phyloP scores from a whole-genome alignment of 2,888 invertebrate genomes.

The Macrophya annulata region DNA sequence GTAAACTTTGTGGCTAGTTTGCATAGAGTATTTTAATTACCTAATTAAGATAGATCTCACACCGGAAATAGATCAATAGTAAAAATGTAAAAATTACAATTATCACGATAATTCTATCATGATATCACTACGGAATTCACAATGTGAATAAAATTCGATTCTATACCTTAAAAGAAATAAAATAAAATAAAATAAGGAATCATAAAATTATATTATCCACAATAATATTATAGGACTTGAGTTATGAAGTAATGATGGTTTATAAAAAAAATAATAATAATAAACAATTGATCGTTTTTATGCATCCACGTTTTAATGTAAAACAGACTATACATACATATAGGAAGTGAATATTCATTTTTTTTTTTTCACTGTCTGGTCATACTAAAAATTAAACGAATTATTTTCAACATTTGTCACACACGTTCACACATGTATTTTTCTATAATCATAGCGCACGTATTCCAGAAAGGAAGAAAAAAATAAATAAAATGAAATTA shows the following conservation, averaged over 20 bases:
- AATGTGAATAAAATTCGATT: background rate
- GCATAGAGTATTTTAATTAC: too few species aligned
- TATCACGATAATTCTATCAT: background rate
- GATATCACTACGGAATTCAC: background rate
- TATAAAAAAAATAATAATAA: conserved; percentile 71
- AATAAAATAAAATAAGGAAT: background rate
- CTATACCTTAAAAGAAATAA: background rate
- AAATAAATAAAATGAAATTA: too few species aligned
- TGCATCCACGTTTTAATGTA: conserved; percentile 47
- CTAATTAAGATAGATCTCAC: background rate
- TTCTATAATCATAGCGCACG: background rate
- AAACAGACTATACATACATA: conserved; percentile 47
- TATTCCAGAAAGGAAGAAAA: background rate
- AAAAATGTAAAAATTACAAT: background rate
- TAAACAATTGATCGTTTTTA: conserved; percentile 4
- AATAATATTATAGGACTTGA: conserved; percentile 3
- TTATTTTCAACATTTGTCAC: conserved; percentile 16
- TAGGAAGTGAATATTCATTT: conserved; percentile 8
- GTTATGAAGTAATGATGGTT: conserved; percentile 70
- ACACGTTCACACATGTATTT: conserved; percentile 6
- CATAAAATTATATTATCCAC: background rate
- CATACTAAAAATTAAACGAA: conserved; percentile 8
- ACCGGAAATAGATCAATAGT: background rate
- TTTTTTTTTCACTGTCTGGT: conserved; percentile 15
- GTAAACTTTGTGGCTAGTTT: background rate